These are phyloP conservation scores for Trachelus iudaicus DNA, from an alignment of 2,888 invertebrate species.

Conservation along the genomic window DNA sequence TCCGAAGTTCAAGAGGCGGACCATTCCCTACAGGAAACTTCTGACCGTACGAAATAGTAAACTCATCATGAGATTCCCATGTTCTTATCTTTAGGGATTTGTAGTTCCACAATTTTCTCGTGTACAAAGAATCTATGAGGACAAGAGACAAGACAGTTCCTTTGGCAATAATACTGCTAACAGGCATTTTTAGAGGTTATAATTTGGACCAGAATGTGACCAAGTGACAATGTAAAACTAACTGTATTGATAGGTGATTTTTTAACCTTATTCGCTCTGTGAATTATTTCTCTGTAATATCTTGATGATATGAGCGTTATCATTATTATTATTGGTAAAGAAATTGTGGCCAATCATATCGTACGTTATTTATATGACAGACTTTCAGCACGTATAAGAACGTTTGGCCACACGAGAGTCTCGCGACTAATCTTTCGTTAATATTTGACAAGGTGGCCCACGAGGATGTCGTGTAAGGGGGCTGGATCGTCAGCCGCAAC, in stretches of 20 bases:
- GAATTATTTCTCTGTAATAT: neutral
- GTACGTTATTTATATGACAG: neutral
- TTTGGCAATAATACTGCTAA: neutral
- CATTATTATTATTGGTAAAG: neutral
- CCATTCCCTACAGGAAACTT: neutral
- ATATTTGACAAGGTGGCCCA: constrained; percentile 2
- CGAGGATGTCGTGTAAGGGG: neutral
- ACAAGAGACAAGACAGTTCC: neutral
- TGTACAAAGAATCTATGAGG: neutral
- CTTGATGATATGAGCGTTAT: neutral
- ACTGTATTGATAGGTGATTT: neutral
- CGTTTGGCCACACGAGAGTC: neutral
- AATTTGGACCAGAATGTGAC: neutral
- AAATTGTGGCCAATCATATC: neutral
- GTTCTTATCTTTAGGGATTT: neutral
- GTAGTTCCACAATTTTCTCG: neutral
- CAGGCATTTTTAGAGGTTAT: neutral
- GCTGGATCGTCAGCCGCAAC: constrained; percentile 4
- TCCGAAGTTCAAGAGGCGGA: neutral
- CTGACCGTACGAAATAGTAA: neutral
- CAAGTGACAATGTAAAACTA: neutral
- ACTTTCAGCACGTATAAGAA: neutral
- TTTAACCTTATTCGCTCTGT: neutral
- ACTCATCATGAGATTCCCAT: neutral
- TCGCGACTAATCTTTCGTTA: neutral